Conservation (phyloP, 2,888 invertebrate species). For the Ectemnius lituratus region DNA sequence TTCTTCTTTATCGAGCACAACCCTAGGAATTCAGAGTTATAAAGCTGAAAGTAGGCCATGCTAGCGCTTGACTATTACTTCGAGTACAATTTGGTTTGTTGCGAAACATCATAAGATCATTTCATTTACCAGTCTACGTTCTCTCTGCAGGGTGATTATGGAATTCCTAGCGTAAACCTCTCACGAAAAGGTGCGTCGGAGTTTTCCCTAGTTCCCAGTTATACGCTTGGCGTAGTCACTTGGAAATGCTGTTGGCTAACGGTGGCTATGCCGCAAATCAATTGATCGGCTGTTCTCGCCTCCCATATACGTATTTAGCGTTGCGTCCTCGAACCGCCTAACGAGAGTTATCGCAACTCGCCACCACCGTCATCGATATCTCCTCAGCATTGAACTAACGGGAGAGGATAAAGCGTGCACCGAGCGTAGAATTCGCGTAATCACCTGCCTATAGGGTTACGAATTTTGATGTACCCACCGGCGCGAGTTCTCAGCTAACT, state of each 20-base stretch:
- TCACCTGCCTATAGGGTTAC: neutral
- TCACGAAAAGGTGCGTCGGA: too few species aligned
- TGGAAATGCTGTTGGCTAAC: neutral
- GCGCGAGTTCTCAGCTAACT: conserved; percentile 28
- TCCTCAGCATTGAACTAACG: neutral
- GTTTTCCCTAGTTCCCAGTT: too few species aligned
- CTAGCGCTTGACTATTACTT: too few species aligned
- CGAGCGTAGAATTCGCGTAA: neutral
- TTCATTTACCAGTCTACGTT: too few species aligned
- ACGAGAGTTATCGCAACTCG: conserved; percentile 1
- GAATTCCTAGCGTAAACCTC: too few species aligned
- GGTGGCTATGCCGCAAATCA: neutral
- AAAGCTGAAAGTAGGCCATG: too few species aligned
- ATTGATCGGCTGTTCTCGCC: neutral
- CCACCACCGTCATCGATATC: neutral
- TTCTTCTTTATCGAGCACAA: too few species aligned
- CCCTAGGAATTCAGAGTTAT: too few species aligned
- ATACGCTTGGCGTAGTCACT: too few species aligned
- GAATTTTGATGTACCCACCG: neutral
- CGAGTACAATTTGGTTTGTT: too few species aligned
- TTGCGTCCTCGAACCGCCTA: conserved; percentile 3
- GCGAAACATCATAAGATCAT: too few species aligned
- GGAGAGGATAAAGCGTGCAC: neutral
- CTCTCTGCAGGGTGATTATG: too few species aligned
- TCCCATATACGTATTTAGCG: conserved; percentile 4